A percentile compares a stretch with the other conserved stretches of the same genome.
Conservation (phyloP, 2,888 invertebrate genomes). For the Salticus scenicus region DNA sequence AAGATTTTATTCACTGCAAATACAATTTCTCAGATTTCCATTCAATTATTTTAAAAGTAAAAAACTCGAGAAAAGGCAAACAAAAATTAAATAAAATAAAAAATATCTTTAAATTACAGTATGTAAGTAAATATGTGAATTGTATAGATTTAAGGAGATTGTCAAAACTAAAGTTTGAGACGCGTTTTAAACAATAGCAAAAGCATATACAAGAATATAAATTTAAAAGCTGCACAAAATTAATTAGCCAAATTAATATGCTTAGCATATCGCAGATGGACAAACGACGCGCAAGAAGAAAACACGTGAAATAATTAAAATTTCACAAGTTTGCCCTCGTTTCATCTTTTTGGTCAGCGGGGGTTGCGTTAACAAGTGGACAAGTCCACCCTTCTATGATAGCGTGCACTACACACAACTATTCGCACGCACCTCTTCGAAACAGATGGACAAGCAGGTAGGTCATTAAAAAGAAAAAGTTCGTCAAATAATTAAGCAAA, state of each 20-base stretch:
- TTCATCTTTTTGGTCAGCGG: not conserved
- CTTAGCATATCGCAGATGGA: not conserved
- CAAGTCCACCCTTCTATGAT: not conserved
- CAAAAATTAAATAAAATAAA: too few relatives aligned
- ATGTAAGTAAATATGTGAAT: too few relatives aligned
- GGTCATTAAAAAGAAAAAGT: not conserved
- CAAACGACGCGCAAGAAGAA: not conserved
- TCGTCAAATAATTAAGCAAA: conserved; percentile 8
- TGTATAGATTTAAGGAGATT: too few relatives aligned
- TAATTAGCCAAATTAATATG: not conserved
- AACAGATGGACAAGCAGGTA: conserved; percentile 24
- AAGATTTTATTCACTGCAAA: too few relatives aligned
- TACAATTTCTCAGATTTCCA: too few relatives aligned
- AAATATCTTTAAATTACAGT: too few relatives aligned
- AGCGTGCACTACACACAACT: not conserved
- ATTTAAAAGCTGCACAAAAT: not conserved
- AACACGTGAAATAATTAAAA: not conserved
- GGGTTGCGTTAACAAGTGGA: conserved; percentile 25
- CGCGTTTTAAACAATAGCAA: too few relatives aligned
- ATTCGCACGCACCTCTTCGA: conserved; percentile 8
- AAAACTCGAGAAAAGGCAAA: too few relatives aligned
- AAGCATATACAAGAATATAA: not conserved
- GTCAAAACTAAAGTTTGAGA: too few relatives aligned
- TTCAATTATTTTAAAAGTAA: too few relatives aligned
- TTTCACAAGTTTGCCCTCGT: not conserved